phyloP scores from a whole-genome alignment of 2,113 vertebrate species.

The Hippocampus zosterae region DNA sequence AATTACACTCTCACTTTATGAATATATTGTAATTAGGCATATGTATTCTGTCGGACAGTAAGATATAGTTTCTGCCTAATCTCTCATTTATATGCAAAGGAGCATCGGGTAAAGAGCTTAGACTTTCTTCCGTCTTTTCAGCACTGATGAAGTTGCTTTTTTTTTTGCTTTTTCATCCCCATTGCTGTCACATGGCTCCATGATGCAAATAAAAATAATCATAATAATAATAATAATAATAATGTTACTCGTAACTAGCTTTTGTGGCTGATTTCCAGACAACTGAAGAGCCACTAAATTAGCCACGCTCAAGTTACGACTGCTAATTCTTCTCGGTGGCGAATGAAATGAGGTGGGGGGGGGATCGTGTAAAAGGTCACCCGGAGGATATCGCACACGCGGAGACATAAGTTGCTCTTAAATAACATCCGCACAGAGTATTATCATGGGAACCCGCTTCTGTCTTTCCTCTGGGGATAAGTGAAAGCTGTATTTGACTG shows the following conservation, averaged over 20 bases:
- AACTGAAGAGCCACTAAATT: not conserved
- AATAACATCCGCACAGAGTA: conserved; percentile 1
- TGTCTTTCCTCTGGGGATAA: conserved; percentile 3
- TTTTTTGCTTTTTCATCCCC: conserved; percentile 45
- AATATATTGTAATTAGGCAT: conserved; percentile 81
- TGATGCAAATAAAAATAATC: not conserved
- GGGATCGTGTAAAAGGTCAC: conserved; percentile 1
- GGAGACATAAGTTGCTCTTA: conserved; percentile 1
- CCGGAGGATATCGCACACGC: not conserved
- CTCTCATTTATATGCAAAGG: conserved; percentile 82
- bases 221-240: not conserved
- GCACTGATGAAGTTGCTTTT: conserved; percentile 57
- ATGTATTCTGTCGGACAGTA: conserved; percentile 76
- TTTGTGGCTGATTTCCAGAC: conserved; percentile 3
- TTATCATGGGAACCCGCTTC: not conserved
- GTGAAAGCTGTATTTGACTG: not conserved
- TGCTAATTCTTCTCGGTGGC: not conserved
- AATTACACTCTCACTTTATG: conserved; percentile 79
- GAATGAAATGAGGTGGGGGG: not conserved
- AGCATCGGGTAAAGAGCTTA: conserved; percentile 73
- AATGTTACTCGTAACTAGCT: not conserved
- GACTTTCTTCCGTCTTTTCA: conserved; percentile 64
- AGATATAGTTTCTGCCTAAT: conserved; percentile 79
- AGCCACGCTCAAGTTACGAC: not conserved
- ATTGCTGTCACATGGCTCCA: conserved; percentile 21